These are phyloP conservation scores for Chanos chanos DNA, from an alignment of 2,797 vertebrate genomes.

Conservation along the genomic window DNA sequence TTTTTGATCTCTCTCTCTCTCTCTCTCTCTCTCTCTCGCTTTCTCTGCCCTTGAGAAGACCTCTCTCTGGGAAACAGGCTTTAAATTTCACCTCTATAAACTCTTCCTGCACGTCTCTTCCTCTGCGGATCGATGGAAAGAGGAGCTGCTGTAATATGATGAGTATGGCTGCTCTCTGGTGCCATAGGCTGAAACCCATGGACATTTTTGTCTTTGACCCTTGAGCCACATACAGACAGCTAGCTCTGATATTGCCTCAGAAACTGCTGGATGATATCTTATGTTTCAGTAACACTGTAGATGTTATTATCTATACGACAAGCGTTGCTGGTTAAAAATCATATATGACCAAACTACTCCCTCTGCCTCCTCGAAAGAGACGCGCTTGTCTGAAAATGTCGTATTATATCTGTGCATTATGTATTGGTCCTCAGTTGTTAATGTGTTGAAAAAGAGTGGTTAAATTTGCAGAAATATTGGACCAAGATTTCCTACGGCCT, in stretches of 20 bases:
- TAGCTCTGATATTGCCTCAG: neutral
- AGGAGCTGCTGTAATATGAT: slow-evolving; percentile 71
- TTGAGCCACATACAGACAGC: slow-evolving; percentile 28
- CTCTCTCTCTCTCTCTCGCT: slow-evolving; percentile 20
- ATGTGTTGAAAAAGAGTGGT: too few species aligned
- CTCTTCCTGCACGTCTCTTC: slow-evolving; percentile 72
- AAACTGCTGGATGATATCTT: neutral
- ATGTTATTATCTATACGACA: too few species aligned
- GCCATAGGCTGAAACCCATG: slow-evolving; percentile 56
- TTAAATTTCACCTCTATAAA: slow-evolving; percentile 73
- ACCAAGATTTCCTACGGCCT: too few species aligned
- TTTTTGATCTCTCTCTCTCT: slow-evolving; percentile 1
- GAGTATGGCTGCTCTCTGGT: slow-evolving; percentile 56
- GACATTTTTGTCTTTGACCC: slow-evolving; percentile 54
- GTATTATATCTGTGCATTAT: too few species aligned
- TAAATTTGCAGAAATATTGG: too few species aligned
- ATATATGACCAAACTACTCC: too few species aligned
- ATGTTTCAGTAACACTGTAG: too few species aligned
- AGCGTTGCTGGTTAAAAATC: too few species aligned
- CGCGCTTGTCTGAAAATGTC: too few species aligned
- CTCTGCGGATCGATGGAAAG: slow-evolving; percentile 74
- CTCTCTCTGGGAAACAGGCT: slow-evolving; percentile 53
- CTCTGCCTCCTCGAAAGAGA: too few species aligned
- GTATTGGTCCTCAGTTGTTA: too few species aligned
- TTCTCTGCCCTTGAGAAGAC: slow-evolving; percentile 68